These are phyloP conservation scores for Julus scandinavius DNA, from an alignment of 2,888 invertebrate species.

Conservation along the genomic window DNA sequence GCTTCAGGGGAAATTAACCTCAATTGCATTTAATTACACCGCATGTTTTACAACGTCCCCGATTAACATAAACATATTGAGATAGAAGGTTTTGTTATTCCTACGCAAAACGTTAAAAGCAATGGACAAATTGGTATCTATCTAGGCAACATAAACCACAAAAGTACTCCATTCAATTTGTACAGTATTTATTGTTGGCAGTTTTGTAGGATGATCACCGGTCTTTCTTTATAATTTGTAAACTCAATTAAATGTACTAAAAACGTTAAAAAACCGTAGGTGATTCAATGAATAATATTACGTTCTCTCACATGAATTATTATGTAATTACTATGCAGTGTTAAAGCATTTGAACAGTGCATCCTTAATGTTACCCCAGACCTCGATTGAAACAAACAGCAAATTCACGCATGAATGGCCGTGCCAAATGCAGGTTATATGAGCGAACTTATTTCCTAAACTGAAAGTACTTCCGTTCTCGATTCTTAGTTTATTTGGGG, in stretches of 20 bases:
- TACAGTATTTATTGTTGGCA: no score
- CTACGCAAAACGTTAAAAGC: no score
- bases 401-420: not conserved
- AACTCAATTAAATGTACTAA: no score
- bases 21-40: not conserved
- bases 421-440: not conserved
- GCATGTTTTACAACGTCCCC: not conserved
- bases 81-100: not conserved
- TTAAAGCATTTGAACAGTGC: not conserved
- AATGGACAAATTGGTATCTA: no score
- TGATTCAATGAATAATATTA: not conserved
- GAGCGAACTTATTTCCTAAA: not conserved
- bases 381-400: not conserved
- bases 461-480: conserved; percentile 15
- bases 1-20: not conserved
- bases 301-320: no score
- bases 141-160: no score
- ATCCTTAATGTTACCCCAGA: conserved; percentile 35
- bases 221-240: no score
- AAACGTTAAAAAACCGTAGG: no score
- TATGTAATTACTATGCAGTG: not conserved
- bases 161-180: no score
- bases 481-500: not conserved
- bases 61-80: not conserved
- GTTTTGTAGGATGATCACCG: no score